Percentiles rank a stretch among this genome's conserved stretches.
phyloP scores from a whole-genome alignment of 1,140 invertebrate genomes.

The Drosophila kurseongensis region DNA sequence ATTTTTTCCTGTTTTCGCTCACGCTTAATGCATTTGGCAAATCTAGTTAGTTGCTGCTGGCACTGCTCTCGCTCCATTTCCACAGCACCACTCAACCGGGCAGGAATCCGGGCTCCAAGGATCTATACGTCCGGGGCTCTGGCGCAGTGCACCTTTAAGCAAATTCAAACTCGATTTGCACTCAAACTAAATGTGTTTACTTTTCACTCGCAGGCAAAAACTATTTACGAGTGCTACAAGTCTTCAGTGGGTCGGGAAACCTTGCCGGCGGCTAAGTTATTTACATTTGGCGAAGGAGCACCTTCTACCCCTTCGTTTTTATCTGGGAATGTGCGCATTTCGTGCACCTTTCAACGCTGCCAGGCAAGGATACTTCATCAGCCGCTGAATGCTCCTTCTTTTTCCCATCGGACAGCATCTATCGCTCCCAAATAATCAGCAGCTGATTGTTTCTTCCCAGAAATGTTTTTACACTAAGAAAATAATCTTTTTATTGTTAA shows the following conservation, averaged over 20 bases:
- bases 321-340: constrained; percentile 62
- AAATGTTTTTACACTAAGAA: constrained; percentile 1
- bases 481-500: background rate
- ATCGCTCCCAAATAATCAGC: constrained; percentile 56
- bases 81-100: background rate
- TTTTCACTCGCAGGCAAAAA: constrained; percentile 71
- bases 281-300: constrained; percentile 35
- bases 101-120: background rate
- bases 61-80: constrained; percentile 23
- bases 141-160: constrained; percentile 59
- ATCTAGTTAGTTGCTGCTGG: constrained; percentile 51
- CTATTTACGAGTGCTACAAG: constrained; percentile 64
- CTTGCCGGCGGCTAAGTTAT: constrained; percentile 54
- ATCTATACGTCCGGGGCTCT: background rate
- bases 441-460: constrained; percentile 58
- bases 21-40: constrained; percentile 55
- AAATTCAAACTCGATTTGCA: constrained; percentile 81
- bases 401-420: constrained; percentile 41
- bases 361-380: constrained; percentile 38
- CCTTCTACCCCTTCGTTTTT: constrained; percentile 34
- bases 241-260: constrained; percentile 36
- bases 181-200: constrained; percentile 76
- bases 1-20: constrained; percentile 19
- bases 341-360: constrained; percentile 56
- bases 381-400: constrained; percentile 15